These are phyloP conservation scores for Kuschelorhynchus macadamiae DNA, from an alignment of 2,888 invertebrate genomes.

Conservation along the genomic window DNA sequence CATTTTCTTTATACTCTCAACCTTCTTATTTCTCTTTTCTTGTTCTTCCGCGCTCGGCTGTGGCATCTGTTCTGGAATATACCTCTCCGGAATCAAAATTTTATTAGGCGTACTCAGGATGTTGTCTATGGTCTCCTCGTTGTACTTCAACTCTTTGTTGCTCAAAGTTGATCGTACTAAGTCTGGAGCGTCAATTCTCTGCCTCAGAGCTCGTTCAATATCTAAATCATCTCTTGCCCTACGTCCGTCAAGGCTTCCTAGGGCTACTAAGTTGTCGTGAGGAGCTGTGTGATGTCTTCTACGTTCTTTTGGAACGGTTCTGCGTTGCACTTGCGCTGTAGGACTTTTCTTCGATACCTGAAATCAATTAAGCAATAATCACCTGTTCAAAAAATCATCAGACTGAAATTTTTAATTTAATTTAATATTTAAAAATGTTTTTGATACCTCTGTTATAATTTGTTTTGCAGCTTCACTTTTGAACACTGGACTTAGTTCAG, in stretches of 20 bases:
- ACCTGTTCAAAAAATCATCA: too few species aligned
- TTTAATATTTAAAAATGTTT: too few species aligned
- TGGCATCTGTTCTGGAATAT: constrained; percentile 91
- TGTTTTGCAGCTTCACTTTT: constrained; percentile 90
- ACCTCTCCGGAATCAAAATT: constrained; percentile 92
- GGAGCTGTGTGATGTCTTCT: constrained; percentile 91
- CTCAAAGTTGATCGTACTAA: constrained; percentile 87
- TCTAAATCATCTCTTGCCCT: constrained; percentile 88
- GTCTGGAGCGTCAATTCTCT: constrained; percentile 84
- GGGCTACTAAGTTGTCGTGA: constrained; percentile 68
- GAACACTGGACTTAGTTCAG: constrained; percentile 84
- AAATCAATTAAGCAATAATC: too few species aligned
- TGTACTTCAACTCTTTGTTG: constrained; percentile 77
- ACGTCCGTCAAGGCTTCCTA: constrained; percentile 62
- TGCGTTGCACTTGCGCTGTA: constrained; percentile 67
- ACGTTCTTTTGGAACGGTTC: constrained; percentile 86
- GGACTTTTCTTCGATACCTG: constrained; percentile 70
- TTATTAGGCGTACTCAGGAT: constrained; percentile 90
- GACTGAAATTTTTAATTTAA: too few species aligned
- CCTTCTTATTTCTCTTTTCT: constrained; percentile 86
- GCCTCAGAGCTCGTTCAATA: constrained; percentile 87
- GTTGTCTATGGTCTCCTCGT: constrained; percentile 88
- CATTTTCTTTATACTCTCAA: constrained; percentile 93
- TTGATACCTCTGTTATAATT: constrained; percentile 85
- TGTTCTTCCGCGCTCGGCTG: constrained; percentile 89